phyloP scores from a whole-genome alignment of 1,140 invertebrate species.

The Belonocnema kinseyi region DNA sequence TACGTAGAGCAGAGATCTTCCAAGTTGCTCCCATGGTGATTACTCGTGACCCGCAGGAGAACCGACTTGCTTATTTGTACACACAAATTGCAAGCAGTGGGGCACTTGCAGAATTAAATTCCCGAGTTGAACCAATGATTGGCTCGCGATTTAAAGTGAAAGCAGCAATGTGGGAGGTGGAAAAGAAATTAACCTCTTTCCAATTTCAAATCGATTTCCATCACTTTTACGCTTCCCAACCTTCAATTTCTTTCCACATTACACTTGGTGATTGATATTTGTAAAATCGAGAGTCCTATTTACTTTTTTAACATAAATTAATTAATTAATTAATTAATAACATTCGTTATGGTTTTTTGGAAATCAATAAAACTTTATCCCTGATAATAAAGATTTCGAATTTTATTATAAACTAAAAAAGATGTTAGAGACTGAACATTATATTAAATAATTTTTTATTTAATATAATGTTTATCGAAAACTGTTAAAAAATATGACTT shows the following conservation, averaged over 20 bases:
- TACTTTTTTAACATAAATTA: too few species aligned
- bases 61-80: not conserved
- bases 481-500: too few species aligned
- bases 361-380: too few species aligned
- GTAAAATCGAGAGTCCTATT: too few species aligned
- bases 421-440: too few species aligned
- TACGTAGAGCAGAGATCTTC: not conserved
- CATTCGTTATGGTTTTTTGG: too few species aligned
- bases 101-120: constrained; percentile 7
- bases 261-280: not conserved
- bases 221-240: not conserved
- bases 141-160: not conserved
- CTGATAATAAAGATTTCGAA: too few species aligned
- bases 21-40: not conserved
- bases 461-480: too few species aligned
- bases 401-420: too few species aligned
- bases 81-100: constrained; percentile 3
- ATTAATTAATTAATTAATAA: too few species aligned
- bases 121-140: not conserved
- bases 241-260: not conserved
- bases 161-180: not conserved
- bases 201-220: not conserved
- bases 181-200: constrained; percentile 7
- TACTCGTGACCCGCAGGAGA: not conserved
- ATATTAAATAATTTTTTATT: too few species aligned